Evolutionary conservation across 2,888 invertebrate species (phyloP).

Genomic region (Deroplatys truncata): DNA sequence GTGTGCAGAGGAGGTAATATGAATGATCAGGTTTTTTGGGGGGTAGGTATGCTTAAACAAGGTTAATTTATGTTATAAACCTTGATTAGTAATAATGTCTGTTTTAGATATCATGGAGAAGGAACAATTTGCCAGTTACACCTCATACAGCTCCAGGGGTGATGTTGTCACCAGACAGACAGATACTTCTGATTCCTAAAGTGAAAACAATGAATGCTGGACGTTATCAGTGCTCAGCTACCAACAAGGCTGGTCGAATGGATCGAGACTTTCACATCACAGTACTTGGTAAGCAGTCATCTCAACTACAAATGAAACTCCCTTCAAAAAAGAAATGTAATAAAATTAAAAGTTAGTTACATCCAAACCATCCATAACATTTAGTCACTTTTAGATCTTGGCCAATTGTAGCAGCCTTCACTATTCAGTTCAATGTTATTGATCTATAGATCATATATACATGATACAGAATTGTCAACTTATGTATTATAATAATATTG

Average conservation of each 20-base stretch:
- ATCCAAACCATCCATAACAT: background rate
- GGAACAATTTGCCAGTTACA: constrained; percentile 33
- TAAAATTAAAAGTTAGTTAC: background rate
- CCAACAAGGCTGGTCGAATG: constrained; percentile 42
- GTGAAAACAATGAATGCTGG: constrained; percentile 45
- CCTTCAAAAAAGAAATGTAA: no score
- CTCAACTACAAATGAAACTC: background rate
- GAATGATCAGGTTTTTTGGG: no score
- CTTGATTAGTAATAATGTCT: no score
- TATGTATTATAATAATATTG: no score
- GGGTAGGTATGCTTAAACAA: no score
- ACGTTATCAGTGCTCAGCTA: constrained; percentile 45
- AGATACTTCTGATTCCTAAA: constrained; percentile 37
- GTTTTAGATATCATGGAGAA: constrained; percentile 32
- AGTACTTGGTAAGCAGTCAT: constrained; percentile 33
- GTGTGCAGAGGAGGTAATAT: no score
- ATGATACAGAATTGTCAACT: no score
- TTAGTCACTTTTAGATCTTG: no score
- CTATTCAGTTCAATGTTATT: no score
- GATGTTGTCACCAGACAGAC: constrained; percentile 28
- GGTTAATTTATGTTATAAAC: no score
- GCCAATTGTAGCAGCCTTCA: no score
- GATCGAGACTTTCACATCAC: constrained; percentile 34
- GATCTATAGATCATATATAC: no score
- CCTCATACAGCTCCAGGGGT: constrained; percentile 34